Percentiles rank a stretch among this genome's conserved stretches.
Evolutionary conservation across 2,113 vertebrate species (phyloP).

Genomic region (Rhinopomastus cyanomelas): DNA sequence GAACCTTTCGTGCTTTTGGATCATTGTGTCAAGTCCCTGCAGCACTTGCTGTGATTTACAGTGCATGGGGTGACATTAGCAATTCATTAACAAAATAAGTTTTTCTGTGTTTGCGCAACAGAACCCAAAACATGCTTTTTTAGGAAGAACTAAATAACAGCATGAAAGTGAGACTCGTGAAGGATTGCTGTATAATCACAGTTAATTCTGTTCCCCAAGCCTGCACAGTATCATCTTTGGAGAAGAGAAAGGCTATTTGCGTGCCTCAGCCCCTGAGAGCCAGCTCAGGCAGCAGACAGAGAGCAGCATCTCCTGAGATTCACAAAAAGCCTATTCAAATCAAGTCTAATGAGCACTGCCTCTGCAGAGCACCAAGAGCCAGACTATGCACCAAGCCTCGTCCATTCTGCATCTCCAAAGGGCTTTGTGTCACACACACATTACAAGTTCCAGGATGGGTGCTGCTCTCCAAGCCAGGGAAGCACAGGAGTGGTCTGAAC

Average conservation of each 20-base stretch:
- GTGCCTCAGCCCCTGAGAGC: not conserved
- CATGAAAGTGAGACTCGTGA: not conserved
- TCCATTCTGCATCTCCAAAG: not conserved
- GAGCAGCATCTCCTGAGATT: not conserved
- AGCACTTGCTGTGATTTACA: conserved; percentile 18
- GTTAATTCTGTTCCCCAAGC: not conserved
- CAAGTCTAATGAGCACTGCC: not conserved
- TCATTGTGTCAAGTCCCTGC: not conserved
- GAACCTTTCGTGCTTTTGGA: not conserved
- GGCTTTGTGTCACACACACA: not conserved
- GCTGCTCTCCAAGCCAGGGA: not conserved
- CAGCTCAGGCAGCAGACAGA: not conserved
- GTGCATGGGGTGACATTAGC: conserved; percentile 2
- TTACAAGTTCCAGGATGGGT: not conserved
- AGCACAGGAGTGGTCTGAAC: not conserved
- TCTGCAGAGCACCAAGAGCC: not conserved
- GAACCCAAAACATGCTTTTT: not conserved
- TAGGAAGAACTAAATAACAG: not conserved
- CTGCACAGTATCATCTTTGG: not conserved
- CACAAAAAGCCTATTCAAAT: not conserved
- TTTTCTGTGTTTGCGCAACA: not conserved
- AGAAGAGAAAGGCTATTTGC: not conserved
- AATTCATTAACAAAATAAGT: conserved; percentile 40
- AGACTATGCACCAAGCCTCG: not conserved
- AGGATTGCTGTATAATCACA: not conserved